These are phyloP conservation scores for Calypte anna DNA, from an alignment of 2,113 vertebrate genomes.

Conservation along the genomic window DNA sequence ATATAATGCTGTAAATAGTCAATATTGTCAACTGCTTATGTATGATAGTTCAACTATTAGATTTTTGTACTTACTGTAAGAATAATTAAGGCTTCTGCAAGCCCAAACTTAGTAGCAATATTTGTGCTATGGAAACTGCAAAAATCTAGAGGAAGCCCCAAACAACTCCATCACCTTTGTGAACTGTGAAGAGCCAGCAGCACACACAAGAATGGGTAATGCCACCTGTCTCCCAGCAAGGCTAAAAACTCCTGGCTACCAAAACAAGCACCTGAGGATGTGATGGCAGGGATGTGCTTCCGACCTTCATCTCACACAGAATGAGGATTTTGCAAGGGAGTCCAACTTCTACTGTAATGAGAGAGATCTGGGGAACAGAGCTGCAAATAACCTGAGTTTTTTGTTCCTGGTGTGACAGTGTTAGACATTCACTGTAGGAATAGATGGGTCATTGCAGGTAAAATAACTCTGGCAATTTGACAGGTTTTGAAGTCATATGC, in stretches of 20 bases:
- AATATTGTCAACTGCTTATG: neutral
- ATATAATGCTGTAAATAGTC: neutral
- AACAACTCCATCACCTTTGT: neutral
- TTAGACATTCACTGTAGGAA: neutral
- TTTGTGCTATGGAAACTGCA: neutral
- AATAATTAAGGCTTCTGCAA: neutral
- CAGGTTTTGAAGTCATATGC: neutral
- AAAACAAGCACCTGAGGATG: neutral
- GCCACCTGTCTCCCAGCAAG: neutral
- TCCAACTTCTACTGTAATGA: neutral
- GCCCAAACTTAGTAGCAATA: neutral
- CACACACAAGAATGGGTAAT: fast-evolving
- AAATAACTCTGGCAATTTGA: neutral
- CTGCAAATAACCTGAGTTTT: neutral
- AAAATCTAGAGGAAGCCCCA: neutral
- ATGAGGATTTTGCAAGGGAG: neutral
- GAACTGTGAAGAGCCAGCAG: neutral
- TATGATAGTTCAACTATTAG: neutral
- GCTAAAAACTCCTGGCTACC: neutral
- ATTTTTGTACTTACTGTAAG: neutral
- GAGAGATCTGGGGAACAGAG: neutral
- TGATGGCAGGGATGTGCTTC: neutral
- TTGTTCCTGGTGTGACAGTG: neutral
- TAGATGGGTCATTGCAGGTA: neutral
- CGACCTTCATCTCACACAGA: neutral